Conservation (phyloP, 2,888 invertebrate genomes). For the Metellina segmentata region DNA sequence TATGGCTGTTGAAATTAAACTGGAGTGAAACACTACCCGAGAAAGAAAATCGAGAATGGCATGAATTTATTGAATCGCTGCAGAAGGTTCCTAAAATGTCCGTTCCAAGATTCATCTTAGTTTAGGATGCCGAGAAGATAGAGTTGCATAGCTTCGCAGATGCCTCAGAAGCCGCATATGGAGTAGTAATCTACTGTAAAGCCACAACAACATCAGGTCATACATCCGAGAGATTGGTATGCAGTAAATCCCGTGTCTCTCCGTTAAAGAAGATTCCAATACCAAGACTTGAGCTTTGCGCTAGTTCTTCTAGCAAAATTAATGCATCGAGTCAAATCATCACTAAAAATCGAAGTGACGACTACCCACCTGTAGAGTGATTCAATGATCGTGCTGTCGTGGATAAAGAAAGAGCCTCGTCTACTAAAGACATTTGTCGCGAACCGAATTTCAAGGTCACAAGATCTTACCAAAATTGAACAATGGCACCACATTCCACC, state of each 20-base stretch:
- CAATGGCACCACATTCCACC: not conserved
- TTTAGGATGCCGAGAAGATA: not conserved
- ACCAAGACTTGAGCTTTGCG: not conserved
- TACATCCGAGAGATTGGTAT: not conserved
- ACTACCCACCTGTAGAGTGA: not conserved
- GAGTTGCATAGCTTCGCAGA: not conserved
- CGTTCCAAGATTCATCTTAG: not conserved
- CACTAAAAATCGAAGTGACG: not conserved
- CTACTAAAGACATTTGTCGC: constrained; percentile 13
- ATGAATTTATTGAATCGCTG: not conserved
- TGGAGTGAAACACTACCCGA: not conserved
- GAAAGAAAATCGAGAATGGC: not conserved
- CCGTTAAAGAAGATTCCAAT: not conserved
- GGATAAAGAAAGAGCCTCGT: not conserved
- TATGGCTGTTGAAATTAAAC: not conserved
- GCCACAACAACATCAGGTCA: not conserved
- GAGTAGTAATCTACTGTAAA: not conserved
- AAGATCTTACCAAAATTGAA: not conserved
- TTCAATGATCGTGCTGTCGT: not conserved
- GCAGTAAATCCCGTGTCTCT: not conserved
- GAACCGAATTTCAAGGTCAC: not conserved
- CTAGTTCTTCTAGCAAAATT: constrained; percentile 2
- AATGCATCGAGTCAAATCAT: not conserved
- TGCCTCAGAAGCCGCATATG: not conserved
- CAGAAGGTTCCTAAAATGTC: not conserved